These are phyloP conservation scores for Prionace glauca DNA, from an alignment of 2,797 vertebrate genomes.

Conservation along the genomic window DNA sequence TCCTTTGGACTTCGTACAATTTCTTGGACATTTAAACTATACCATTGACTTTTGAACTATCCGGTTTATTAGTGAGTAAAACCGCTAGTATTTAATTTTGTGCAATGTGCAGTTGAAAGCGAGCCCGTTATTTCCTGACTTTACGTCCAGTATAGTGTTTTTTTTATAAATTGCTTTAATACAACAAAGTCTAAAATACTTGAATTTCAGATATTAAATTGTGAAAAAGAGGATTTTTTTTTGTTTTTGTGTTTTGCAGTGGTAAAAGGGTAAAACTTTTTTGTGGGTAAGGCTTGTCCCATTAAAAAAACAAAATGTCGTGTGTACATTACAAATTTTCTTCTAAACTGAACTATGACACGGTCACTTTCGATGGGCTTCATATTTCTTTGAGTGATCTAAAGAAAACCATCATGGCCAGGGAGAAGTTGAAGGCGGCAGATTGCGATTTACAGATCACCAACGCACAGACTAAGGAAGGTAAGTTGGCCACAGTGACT, in stretches of 20 bases:
- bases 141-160: slow-evolving; percentile 14
- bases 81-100: slow-evolving; percentile 34
- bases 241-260: slow-evolving; percentile 38
- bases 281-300: slow-evolving; percentile 38
- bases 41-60: slow-evolving; percentile 38
- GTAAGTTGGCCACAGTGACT: slow-evolving; percentile 55
- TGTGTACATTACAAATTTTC: slow-evolving; percentile 97
- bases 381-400: slow-evolving; percentile 85
- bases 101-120: slow-evolving; percentile 35
- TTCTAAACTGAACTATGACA: slow-evolving; percentile 92
- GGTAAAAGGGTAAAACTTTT: slow-evolving; percentile 33
- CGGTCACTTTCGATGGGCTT: slow-evolving; percentile 85
- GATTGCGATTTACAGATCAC: slow-evolving; percentile 95
- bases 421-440: slow-evolving; percentile 83
- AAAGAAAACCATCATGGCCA: slow-evolving; percentile 90
- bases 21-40: slow-evolving; percentile 32
- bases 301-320: slow-evolving; percentile 66
- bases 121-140: slow-evolving; percentile 23
- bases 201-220: slow-evolving; percentile 34
- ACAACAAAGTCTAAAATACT: slow-evolving; percentile 32
- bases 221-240: slow-evolving; percentile 34
- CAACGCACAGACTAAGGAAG: slow-evolving; percentile 92
- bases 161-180: slow-evolving; percentile 19
- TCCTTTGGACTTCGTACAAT: slow-evolving; percentile 30
- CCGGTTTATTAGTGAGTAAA: slow-evolving; percentile 38